phyloP scores from a whole-genome alignment of 2,797 vertebrate species.

The Manis pentadactyla region DNA sequence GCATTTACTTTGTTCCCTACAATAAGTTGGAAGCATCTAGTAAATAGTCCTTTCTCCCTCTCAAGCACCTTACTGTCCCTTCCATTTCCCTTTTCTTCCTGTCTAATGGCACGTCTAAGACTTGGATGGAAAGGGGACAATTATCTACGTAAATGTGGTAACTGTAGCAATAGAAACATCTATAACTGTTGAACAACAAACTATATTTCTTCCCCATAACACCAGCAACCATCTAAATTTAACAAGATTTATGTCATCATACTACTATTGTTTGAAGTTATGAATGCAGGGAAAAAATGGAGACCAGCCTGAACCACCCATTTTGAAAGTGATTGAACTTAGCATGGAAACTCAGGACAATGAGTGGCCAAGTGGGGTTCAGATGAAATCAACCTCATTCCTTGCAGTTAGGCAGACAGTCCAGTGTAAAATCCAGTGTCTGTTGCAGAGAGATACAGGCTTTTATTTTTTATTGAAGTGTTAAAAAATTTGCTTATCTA shows the following conservation, averaged over 20 bases:
- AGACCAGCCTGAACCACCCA: background rate
- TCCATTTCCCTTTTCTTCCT: background rate
- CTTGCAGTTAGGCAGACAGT: background rate
- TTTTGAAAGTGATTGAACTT: slow-evolving; percentile 18
- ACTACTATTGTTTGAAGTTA: background rate
- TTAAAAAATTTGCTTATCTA: slow-evolving; percentile 9
- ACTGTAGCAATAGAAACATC: background rate
- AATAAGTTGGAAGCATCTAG: background rate
- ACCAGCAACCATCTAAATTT: background rate
- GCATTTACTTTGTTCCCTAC: background rate
- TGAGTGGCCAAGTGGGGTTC: background rate
- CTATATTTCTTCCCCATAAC: slow-evolving; percentile 30
- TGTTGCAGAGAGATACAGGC: background rate
- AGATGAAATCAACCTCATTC: background rate
- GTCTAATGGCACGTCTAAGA: background rate
- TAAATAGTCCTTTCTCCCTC: background rate
- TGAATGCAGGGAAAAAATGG: slow-evolving; percentile 5
- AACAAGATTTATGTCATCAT: background rate
- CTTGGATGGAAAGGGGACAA: background rate
- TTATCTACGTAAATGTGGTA: background rate
- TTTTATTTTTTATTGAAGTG: slow-evolving; percentile 20
- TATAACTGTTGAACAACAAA: background rate
- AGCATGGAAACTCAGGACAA: background rate
- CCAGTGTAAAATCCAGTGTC: background rate
- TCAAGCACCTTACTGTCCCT: background rate